Base-by-base conservation (phyloP, 2,888 invertebrate genomes). In the Napeogenes sylphis region DNA sequence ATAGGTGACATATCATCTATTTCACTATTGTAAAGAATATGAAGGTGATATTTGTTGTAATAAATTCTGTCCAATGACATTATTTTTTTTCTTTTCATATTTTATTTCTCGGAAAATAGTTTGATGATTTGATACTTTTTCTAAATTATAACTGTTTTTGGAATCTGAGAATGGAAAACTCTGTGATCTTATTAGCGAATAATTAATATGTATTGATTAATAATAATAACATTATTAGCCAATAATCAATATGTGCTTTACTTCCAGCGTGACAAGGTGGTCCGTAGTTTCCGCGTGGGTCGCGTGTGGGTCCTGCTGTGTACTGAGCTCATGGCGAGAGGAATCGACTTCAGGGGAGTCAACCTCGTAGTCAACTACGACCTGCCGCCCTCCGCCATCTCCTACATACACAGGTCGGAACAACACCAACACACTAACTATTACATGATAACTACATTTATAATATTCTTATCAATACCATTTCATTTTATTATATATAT, bases 311-410 rank as follows among this genome's bases (percentile, higher is more conserved):
- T 99, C 60, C 91, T 99, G 61, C 96, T 99, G 71, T 99, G 98
- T 85, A 99, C 99, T 0, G 99, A 99, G 85, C 91, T 99, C 70
- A 95, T 99, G 96, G 96, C 97, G 0, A 94, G 99, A 70, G 99
- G 99, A 69, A 96, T 99, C 68, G 99, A 99, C 90, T 98, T 99
- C 84, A 97, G 97, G 75, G 98, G 98, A 1, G 97, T 99, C 56
- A 98, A 97, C 90, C 91, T 99, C 38, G 98, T 99, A 42, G 92
- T 99, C 70, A 99, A 99, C 91, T 99, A 98, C 81, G 99, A 99
- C 90, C 97, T 99, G 83, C 99, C 99, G 21, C 94, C 95, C 0
- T 94, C 95, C 1, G 94, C 95, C 63, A 96, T 98, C 73, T 94
- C 97, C 0, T 98, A 98, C 76, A 95, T 98, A 74, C 98, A 98